Evolutionary conservation across 2,888 invertebrate genomes (phyloP), one percentile per base, ranked within the genome.

Genomic region (Horisme vitalbata): DNA sequence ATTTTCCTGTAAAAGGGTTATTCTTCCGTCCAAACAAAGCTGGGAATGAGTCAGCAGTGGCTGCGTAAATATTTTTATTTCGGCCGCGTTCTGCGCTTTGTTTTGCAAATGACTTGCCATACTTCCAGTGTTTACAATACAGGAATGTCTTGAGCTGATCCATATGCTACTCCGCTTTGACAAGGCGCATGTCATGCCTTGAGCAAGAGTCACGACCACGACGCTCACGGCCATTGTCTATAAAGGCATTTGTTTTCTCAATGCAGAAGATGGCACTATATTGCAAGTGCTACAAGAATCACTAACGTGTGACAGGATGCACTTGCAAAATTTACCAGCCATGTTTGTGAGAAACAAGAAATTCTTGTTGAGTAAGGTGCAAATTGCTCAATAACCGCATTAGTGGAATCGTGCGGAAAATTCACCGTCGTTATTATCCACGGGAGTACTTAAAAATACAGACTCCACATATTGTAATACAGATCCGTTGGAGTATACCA

Each of bases 1-100:
- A 81, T 85, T 80, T 81, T 68, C 67, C 66, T 72, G 62, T 65
- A 72, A 72, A 73, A 76, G 72, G 80, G 76, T 80, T 80, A 79
- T 75, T 78, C 71, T 71, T 71, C 68, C 63, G 59, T 62, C 56
- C 75, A 79, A 82, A 87, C 86, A 86, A 87, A 87, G 86, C 83
- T 59, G 59, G 41, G 68, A 51, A 71, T 86, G 86, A 87, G 77
- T 86, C 87, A 86, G 81, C 75, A 65, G 63, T 65, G 70, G 68
- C 75, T 75, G 73, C 75, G 77, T 83, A 86, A 87, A 86, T 87
- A 86, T 87, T 87, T 87, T 87, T 86, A 85, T 86, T 85, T 83
- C 70, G 75, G 67, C 71, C 71, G 68, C 71, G 71, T 74, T 73
- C 67, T 61, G 68, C 55, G 76, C 84, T 86, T 88, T 88, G 87